Base-by-base conservation (phyloP, 2,113 vertebrate species). In the Neodontobutis hainanensis region DNA sequence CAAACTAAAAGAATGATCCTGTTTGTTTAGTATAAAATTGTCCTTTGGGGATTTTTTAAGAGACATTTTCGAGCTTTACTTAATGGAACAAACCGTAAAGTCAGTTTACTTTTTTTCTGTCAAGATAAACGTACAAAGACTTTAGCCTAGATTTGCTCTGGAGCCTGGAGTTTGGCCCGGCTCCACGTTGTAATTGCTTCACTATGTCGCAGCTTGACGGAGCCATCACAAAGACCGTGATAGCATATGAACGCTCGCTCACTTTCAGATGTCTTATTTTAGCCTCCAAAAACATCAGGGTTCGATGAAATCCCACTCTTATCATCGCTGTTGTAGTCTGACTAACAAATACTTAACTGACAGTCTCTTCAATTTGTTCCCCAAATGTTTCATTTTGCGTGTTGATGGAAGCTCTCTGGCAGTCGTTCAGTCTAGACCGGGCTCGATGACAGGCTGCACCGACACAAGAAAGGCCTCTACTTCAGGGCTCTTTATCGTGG, bases 151-250 rank as follows among this genome's bases (percentile, higher is more conserved):
- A 82, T 85, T 82, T 69, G 75, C 67, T 78, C 60, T 77, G 77
- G 82, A 85, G 80, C 58, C 84, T 53, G 61, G 71, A 69, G 78
- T 61, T 70, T 80, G 83, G 80, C 78, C 2, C 0, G 1, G 45
- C n/a, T 69, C 80, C 75, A 69, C 43, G 3, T 59, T 78, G 53
- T 86, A 87, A 87, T 86, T 86, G 80, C 59, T 88, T 82, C 88
- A 81, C 67, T 34, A 75, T 87, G 86, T 77, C n/a, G 14, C 67
- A 49, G 11, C 66, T 80, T 69, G 34, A 43, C 69, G 52, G 55
- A 36, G 9, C 72, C 52, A 49, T 76, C 55, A 45, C 58, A 40
- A 55, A 71, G 62, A 34, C 70, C 14, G 60, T 43, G 70, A 66
- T 56, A 67, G 8, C 38, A 65, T 35, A 49, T 63, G 74, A 59